Base-by-base conservation (phyloP, 2,888 invertebrate genomes). In the Caenorhabditis plicata region DNA sequence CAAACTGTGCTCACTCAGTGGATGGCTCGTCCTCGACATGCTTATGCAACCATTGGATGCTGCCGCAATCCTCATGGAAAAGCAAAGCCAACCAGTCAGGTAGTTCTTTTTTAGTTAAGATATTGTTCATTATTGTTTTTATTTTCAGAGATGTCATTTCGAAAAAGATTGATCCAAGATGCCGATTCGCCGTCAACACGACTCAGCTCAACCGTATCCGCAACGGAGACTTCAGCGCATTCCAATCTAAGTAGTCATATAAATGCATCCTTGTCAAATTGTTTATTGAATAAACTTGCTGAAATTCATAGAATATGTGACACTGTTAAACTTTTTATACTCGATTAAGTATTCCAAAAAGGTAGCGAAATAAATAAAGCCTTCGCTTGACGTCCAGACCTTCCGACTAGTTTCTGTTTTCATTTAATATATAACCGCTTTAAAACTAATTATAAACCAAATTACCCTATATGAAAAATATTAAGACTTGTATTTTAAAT, bases 11-110 rank as follows among this genome's bases (percentile, higher is more conserved):
- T 25, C 51, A 4, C 29, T 62, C 20, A 64, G 64, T 23, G 68
- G 68, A 20, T 68, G 64, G 64, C 47, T 68, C 22, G 17, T 49
- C 20, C 27, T 47, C 45, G 68, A 68, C 29, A 54, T 60, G 54
- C 46, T 68, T 4, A 46, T 68, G 52, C 64, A 68, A 38, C 64
- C 68, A 4, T 49, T 68, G 15, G 68, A 65, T 29, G 60, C 64
- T 13, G 56, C 60, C 4, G 40, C 68, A 2, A 39, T 44, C 1
- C 50, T 60, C 47, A 39, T 64, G 15, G 62, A 64, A 9, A 40
- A 43, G 9, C 42, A 62, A 19, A 42, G 57, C 11, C 52, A 49
- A 11, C 43, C 51, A 20, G 9, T 68, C 13, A 52, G 41, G 56
- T 55, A 7, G 44, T 31, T 22, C 17, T 17, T 36, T 1, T 19